phyloP scores from a whole-genome alignment of 2,888 invertebrate genomes.

The Sinopyrophorus schimmeli region DNA sequence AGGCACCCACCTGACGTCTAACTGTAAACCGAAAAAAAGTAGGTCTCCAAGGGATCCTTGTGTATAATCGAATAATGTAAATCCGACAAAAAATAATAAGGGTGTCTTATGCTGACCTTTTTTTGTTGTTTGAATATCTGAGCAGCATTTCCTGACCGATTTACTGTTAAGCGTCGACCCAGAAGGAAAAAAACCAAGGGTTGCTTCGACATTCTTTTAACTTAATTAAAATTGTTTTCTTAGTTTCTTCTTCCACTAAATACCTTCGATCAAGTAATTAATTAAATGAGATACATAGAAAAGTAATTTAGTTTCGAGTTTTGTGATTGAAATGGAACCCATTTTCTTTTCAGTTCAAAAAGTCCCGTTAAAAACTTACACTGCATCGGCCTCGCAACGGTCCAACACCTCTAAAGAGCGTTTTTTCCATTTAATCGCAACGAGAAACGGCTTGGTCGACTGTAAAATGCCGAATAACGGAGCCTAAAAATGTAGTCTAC shows the following conservation, averaged over 20 bases:
- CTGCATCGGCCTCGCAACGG: slow-evolving; percentile 31
- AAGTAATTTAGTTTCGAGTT: slow-evolving; percentile 8
- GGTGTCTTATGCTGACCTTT: slow-evolving; percentile 35
- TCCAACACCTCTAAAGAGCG: no score
- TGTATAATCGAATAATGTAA: slow-evolving; percentile 31
- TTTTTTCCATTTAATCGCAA: no score
- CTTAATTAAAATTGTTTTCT: no score
- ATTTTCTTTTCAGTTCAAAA: slow-evolving; percentile 49
- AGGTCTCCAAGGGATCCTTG: slow-evolving; percentile 9
- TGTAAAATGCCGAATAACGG: slow-evolving; percentile 50
- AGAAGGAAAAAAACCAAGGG: no score
- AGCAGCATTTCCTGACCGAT: slow-evolving; percentile 27
- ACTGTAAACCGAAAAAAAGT: slow-evolving; percentile 27
- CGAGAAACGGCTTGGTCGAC: slow-evolving; percentile 34
- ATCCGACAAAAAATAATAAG: slow-evolving; percentile 35
- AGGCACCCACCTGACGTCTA: slow-evolving; percentile 39
- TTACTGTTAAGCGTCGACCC: slow-evolving; percentile 33
- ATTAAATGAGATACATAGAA: no score
- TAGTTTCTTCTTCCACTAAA: no score
- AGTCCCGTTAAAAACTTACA: slow-evolving; percentile 47
- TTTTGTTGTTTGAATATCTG: slow-evolving; percentile 34
- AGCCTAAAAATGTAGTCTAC: slow-evolving; percentile 50
- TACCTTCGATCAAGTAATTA: no score
- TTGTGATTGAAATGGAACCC: slow-evolving; percentile 49
- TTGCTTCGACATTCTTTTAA: no score